phyloP scores from a whole-genome alignment of 1,140 invertebrate genomes.

The Nasonia longicornis region DNA sequence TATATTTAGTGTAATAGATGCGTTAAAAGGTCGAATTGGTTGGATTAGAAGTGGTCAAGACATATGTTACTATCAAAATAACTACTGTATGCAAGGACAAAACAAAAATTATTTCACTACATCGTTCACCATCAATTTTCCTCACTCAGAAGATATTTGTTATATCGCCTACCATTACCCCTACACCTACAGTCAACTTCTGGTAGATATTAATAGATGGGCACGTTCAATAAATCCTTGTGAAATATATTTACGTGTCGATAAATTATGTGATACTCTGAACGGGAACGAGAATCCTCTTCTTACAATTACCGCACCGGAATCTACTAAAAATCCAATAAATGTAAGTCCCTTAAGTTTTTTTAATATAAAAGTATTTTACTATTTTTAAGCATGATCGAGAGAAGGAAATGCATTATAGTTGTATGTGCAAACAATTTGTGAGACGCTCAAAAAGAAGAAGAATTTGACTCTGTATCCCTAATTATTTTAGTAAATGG shows the following conservation, averaged over 20 bases:
- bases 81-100: slow-evolving; percentile 71
- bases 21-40: slow-evolving; percentile 74
- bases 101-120: slow-evolving; percentile 82
- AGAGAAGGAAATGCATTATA: too few species aligned
- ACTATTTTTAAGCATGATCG: too few species aligned
- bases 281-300: slow-evolving; percentile 83
- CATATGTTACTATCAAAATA: slow-evolving; percentile 86
- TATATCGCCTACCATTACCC: slow-evolving; percentile 94
- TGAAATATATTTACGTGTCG: slow-evolving; percentile 72
- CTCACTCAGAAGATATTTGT: slow-evolving; percentile 83
- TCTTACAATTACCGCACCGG: slow-evolving; percentile 83
- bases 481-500: too few species aligned
- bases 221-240: slow-evolving; percentile 60
- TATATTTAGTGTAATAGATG: slow-evolving; percentile 86
- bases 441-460: too few species aligned
- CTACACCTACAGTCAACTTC: slow-evolving; percentile 85
- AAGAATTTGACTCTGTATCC: too few species aligned
- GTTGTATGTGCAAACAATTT: too few species aligned
- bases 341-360: slow-evolving; percentile 62
- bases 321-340: slow-evolving; percentile 71
- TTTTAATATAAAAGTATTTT: too few species aligned
- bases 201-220: slow-evolving; percentile 78
- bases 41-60: slow-evolving; percentile 83
- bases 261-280: slow-evolving; percentile 80
- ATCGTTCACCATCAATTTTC: slow-evolving; percentile 86